Evolutionary conservation across 1,140 invertebrate genomes (phyloP), one percentile per base, ranked within the genome.

Genomic region (Dufourea novaeangliae): DNA sequence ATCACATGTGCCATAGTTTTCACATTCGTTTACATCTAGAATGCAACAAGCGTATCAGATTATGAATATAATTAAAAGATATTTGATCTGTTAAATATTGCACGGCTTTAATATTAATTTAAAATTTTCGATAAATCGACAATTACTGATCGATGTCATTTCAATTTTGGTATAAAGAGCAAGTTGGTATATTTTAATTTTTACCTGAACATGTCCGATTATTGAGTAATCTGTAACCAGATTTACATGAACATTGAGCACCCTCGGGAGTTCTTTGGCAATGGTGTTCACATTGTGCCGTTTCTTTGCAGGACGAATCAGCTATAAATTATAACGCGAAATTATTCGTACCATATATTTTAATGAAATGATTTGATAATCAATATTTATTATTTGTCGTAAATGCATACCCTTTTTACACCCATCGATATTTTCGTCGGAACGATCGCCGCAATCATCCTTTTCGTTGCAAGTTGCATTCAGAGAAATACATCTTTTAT

Each of bases 11-110:
- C 96, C 95, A 57, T 94, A 95, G 11, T 89, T 92, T 70, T 95
- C 93, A 89, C 97, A 98, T 90, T 98, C 97, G 89, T 98, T 93
- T 22, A 97, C 94, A 88, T 98, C 97, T 93, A 82, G 66, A 69
- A 29, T 54, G 52, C 70, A 71, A 39, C 14, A 29, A 20, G 22
- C 11, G 10, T 10, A 25, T 25, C 25, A 10, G 25, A 50, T 50
- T 69, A 2, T 37, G 11, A 34, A 63, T 50, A 46, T 46, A 20
- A 20, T 20, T 46, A 20, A n/a, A 7, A 7, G 5, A 50, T n/a
- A 6, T 8, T n/a, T n/a, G n/a, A n/a, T n/a, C n/a, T n/a, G n/a
- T n/a, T 50, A 50, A 8, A 37, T 3, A 37, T 8, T 37, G 8
- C 34, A 37, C 8, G 34, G 17, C 1, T 7, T 0, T 0, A 50